These are phyloP conservation scores for Corvus moneduloides DNA, from an alignment of 2,113 vertebrate genomes.

Conservation along the genomic window DNA sequence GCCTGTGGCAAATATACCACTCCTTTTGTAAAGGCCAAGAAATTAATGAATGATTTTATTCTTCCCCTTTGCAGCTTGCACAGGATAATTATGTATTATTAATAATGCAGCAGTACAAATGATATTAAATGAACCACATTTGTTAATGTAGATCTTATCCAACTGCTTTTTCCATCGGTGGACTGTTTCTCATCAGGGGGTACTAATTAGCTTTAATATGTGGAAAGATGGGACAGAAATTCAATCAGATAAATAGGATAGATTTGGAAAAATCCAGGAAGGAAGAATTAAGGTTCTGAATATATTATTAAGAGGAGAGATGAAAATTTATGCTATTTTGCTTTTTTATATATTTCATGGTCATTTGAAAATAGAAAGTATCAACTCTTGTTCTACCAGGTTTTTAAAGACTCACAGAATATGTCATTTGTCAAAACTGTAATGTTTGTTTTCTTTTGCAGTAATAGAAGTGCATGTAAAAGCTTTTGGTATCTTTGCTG, in stretches of 20 bases:
- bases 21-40: constrained; percentile 73
- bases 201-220: constrained; percentile 83
- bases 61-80: constrained; percentile 69
- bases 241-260: constrained; percentile 78
- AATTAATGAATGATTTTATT: constrained; percentile 78
- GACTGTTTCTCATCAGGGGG: constrained; percentile 82
- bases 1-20: constrained; percentile 45
- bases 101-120: constrained; percentile 84
- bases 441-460: constrained; percentile 43
- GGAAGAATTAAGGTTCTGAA: constrained; percentile 41
- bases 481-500: constrained; percentile 30
- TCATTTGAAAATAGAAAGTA: constrained; percentile 15
- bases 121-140: constrained; percentile 87
- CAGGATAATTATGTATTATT: constrained; percentile 83
- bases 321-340: constrained; percentile 36
- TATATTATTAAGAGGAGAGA: constrained; percentile 50
- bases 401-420: constrained; percentile 17
- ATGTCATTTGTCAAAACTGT: constrained; percentile 47
- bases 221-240: constrained; percentile 80
- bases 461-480: constrained; percentile 29
- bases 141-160: constrained; percentile 85
- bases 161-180: constrained; percentile 80
- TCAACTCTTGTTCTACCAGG: not conserved
- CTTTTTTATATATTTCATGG: constrained; percentile 35
- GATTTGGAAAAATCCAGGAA: constrained; percentile 76